These are phyloP conservation scores for Fregata magnificens DNA, from an alignment of 2,113 vertebrate genomes.

Conservation along the genomic window DNA sequence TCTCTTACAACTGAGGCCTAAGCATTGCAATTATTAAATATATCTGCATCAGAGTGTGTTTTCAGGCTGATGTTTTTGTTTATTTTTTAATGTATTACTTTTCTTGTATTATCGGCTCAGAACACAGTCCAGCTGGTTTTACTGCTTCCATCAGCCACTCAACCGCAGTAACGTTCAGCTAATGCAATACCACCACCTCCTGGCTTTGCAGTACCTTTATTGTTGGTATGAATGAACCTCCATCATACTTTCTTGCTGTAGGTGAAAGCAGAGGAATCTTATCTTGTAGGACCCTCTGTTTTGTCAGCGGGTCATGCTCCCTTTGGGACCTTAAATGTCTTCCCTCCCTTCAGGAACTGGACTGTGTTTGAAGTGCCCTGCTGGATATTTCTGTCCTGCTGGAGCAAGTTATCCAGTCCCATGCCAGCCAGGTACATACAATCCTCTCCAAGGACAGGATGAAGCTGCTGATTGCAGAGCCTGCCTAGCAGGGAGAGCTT, in stretches of 20 bases:
- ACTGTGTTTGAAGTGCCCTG: conserved; percentile 81
- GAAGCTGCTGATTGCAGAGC: conserved; percentile 75
- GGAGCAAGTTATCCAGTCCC: conserved; percentile 74
- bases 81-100: not conserved
- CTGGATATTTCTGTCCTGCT: conserved; percentile 82
- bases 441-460: conserved; percentile 83
- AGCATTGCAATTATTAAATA: not conserved
- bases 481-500: conserved; percentile 83
- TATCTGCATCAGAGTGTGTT: not conserved
- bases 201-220: not conserved
- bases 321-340: not conserved
- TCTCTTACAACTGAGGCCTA: not conserved
- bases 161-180: not conserved
- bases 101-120: not conserved
- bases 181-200: conserved; percentile 59
- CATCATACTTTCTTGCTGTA: not conserved
- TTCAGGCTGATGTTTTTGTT: not conserved
- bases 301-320: not conserved
- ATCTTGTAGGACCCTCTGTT: not conserved
- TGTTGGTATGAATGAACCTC: not conserved
- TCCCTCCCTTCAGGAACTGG: conserved; percentile 66
- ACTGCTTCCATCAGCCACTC: not conserved
- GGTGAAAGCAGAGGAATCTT: not conserved
- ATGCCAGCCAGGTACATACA: conserved; percentile 79
- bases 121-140: not conserved